Base-by-base conservation (phyloP, 2,113 vertebrate species). In the Neoarius graeffei region DNA sequence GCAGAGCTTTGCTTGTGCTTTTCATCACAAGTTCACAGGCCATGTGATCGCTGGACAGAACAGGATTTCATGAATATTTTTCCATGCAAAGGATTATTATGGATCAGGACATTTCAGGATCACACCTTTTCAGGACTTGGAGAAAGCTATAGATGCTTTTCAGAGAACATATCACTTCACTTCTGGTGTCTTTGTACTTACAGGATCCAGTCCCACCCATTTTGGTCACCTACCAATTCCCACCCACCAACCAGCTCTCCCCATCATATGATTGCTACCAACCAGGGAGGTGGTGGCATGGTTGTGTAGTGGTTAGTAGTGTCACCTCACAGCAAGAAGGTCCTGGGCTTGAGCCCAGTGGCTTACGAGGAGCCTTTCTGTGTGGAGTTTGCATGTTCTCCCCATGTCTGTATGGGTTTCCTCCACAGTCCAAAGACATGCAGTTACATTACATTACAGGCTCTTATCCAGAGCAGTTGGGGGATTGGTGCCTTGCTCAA, bases 1-100 rank as follows among this genome's bases (percentile, higher is more conserved):
- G 23, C 17, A 83, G 81, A 71, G 87, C 57, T 87, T 90, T 85
- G 85, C 87, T 88, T 66, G 74, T 88, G 87, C 73, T 76, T 87
- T 88, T 88, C 89, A 87, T 87, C 88, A 86, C 48, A 57, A 86
- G 66, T 81, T 86, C 73, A 66, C 66, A 85, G 89, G n/a, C 54
- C 67, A 80, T 17, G 52, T 27, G 48, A 77, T 86, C 80, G 79
- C 60, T 69, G 86, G 84, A 81, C 67, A 71, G 69, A 89, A 83
- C 35, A 90, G n/a, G 69, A 77, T 56, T 80, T 80, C 25, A 30
- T 2, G 25, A 27, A 25, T n/a, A n/a, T 54, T 54, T n/a, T 52
- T 4, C 48, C 11, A 42, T 42, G 42, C 1, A 17, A 80, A 56
- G 25, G 2, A 15, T 80, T 17, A 80, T 3, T 27, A 5, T 56